Percentiles rank a stretch among this genome's conserved stretches.
Evolutionary conservation across 2,113 vertebrate genomes (phyloP).

Genomic region (Martes martes): DNA sequence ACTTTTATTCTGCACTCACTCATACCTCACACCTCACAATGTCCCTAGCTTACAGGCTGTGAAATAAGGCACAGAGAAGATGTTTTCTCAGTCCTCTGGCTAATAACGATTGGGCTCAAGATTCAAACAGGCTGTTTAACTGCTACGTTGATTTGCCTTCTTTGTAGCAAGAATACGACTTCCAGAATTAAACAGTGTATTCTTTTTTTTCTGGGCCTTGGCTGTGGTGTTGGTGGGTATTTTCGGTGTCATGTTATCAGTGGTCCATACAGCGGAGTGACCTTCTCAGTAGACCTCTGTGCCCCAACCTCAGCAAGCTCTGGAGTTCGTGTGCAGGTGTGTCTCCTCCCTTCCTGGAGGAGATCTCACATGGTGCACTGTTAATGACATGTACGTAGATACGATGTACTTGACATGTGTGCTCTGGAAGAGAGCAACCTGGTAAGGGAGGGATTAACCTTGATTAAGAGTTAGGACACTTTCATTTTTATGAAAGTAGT

Average conservation of each 20-base stretch:
- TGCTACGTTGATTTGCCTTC: not conserved
- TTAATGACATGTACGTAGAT: not conserved
- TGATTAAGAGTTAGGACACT: not conserved
- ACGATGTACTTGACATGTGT: accelerated
- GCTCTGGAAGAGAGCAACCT: not conserved
- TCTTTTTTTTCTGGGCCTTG: not conserved
- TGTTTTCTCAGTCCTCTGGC: not conserved
- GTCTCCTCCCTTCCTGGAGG: not conserved
- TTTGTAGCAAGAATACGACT: not conserved
- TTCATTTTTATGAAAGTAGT: not conserved
- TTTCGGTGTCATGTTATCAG: not conserved
- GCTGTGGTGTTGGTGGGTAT: no score
- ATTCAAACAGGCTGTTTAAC: not conserved
- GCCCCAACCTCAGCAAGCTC: not conserved
- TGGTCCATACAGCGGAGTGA: not conserved
- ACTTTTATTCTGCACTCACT: not conserved
- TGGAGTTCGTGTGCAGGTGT: no score
- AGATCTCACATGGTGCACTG: not conserved
- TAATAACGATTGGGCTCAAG: not conserved
- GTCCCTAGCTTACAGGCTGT: not conserved
- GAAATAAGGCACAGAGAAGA: not conserved
- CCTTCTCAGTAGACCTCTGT: no score
- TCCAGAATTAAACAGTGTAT: not conserved
- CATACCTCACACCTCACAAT: not conserved
- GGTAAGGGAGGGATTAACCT: not conserved